Evolutionary conservation across 2,797 vertebrate species (phyloP), one percentile per base, ranked within the genome.

Genomic region (Agapornis canus): DNA sequence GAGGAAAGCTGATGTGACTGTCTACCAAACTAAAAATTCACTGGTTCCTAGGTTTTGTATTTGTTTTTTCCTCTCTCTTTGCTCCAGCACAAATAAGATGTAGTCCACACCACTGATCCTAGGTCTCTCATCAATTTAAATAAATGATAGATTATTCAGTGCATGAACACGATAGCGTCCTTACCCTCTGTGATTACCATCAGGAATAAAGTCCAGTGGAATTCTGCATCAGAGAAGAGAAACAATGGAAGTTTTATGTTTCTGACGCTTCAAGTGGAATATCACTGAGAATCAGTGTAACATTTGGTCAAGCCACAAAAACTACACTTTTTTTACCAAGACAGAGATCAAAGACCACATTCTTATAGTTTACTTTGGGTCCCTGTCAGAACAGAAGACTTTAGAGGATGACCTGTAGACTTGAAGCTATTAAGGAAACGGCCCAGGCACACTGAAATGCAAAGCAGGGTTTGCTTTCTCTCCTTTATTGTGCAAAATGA

Each of bases 281-380:
- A 76, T 27, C 32, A 90, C 45, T 83, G 57, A 93, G 72, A 59
- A 86, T 63, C 40, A 59, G 73, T 72, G 69, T 77, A 64, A 8
- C 7, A 17, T 93, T 87, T 63, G 9, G 43, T 92, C 60, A 47
- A 86, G 32, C 29, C 69, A 37, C 59, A 91, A 70, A 91, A 85
- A n/a, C 25, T 82, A 65, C 23, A 47, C 31, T 92, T 96, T 78
- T 71, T 69, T 56, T 77, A 90, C 51, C 42, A 83, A 80, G 52
- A 90, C 20, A 89, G 35, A 95, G 81, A 84, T 95, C 43, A 86
- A 35, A 90, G 65, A 77, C 89, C 63, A 87, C 63, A 86, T 73
- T 93, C 23, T 4, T 78, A 81, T 17, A 8, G 43, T 93, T 83
- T 57, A 64, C 9, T 88, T 82, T 9, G 9, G 21, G 63, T 48